These are phyloP conservation scores for Limenitis arthemis DNA, from an alignment of 2,888 invertebrate species.

Conservation along the genomic window DNA sequence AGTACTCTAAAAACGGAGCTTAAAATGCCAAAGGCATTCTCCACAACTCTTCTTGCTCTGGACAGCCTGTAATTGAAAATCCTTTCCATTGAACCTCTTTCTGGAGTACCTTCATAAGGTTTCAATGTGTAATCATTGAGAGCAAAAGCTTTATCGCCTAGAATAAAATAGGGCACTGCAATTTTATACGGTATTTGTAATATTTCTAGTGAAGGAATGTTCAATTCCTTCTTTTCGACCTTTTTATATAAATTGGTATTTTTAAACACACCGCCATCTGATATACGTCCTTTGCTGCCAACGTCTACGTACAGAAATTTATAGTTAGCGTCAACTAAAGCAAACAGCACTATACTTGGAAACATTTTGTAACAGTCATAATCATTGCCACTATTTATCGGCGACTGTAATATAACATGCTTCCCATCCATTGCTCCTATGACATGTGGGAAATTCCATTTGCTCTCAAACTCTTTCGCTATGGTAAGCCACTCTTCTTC, in stretches of 20 bases:
- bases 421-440: slow-evolving; percentile 23
- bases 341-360: slow-evolving; percentile 23
- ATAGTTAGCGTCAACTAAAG: slow-evolving; percentile 25
- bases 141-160: slow-evolving; percentile 25
- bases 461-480: slow-evolving; percentile 9
- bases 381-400: slow-evolving; percentile 13
- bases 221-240: slow-evolving; percentile 19
- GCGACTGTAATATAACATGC: slow-evolving; percentile 21
- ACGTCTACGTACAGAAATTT: slow-evolving; percentile 23
- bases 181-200: slow-evolving; percentile 21
- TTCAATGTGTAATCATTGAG: slow-evolving; percentile 25
- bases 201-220: slow-evolving; percentile 17
- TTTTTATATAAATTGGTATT: slow-evolving; percentile 22
- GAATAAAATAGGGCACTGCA: slow-evolving; percentile 24
- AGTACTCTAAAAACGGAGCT: slow-evolving; percentile 8
- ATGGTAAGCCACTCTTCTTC: slow-evolving; percentile 19
- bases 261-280: slow-evolving; percentile 25
- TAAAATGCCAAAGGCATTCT: slow-evolving; percentile 29
- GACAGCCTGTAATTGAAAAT: slow-evolving; percentile 32
- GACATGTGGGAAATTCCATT: slow-evolving; percentile 21
- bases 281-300: slow-evolving; percentile 22
- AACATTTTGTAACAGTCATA: slow-evolving; percentile 22
- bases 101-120: slow-evolving; percentile 17
- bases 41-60: slow-evolving; percentile 29
- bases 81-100: slow-evolving; percentile 22